Percentiles rank a stretch among this genome's conserved stretches.
These are phyloP conservation scores for Babylonia areolata DNA, from an alignment of 1,140 invertebrate genomes.

Conservation along the genomic window DNA sequence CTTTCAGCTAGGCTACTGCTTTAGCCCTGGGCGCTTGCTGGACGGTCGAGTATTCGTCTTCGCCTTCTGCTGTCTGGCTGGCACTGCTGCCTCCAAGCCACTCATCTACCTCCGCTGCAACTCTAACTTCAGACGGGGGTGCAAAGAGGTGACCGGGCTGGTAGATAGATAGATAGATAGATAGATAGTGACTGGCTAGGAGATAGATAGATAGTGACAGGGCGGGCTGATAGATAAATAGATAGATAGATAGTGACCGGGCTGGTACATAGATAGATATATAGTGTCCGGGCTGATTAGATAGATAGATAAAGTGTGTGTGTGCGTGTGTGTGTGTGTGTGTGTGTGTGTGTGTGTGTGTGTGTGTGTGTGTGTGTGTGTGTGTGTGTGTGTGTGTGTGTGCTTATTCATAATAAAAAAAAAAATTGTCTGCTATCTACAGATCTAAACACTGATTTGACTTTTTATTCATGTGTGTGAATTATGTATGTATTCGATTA, in stretches of 20 bases:
- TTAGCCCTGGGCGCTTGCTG: conserved; percentile 3
- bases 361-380: neutral
- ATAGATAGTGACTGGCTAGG: neutral
- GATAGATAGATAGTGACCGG: no score
- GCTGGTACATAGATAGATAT: neutral
- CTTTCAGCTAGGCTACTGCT: conserved; percentile 51
- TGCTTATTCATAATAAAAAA: neutral
- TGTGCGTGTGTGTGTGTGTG: neutral
- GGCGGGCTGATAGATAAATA: neutral
- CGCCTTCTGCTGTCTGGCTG: conserved; percentile 48
- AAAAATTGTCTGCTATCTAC: no score
- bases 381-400: neutral
- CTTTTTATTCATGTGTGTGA: neutral
- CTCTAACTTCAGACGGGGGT: conserved; percentile 57
- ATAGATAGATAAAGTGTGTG: neutral
- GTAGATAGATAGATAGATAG: neutral
- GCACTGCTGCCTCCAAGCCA: conserved; percentile 55
- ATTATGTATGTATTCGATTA: no score
- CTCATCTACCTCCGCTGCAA: conserved; percentile 65
- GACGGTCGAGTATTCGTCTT: conserved; percentile 46
- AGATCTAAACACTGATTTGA: no score
- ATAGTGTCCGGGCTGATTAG: no score
- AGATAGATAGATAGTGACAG: neutral
- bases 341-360: conserved; percentile 22
- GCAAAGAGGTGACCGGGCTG: neutral